A percentile compares a stretch with the other conserved stretches of the same genome.
phyloP scores from a whole-genome alignment of 92 coral and sea anemone species.

The Siderastrea radians region DNA sequence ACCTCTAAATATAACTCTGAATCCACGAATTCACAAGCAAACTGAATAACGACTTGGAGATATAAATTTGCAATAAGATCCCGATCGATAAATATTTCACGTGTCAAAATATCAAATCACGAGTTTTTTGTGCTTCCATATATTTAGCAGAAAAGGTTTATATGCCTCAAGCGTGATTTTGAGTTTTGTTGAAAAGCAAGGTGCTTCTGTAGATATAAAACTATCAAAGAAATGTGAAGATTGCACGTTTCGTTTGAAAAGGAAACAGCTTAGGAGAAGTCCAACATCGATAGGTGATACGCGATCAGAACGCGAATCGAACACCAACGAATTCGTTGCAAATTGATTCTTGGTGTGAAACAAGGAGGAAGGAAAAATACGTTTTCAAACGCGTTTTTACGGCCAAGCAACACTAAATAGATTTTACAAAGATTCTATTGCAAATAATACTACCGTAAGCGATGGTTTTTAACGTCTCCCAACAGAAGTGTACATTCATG shows the following conservation, averaged over 20 bases:
- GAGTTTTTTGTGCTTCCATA: slow-evolving; percentile 11
- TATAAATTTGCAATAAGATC: slow-evolving; percentile 39
- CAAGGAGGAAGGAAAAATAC: slow-evolving; percentile 11
- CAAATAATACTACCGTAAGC: slow-evolving; percentile 14
- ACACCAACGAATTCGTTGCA: slow-evolving; percentile 14
- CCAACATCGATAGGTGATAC: slow-evolving; percentile 39
- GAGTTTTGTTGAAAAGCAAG: background rate
- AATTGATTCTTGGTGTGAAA: slow-evolving; percentile 44
- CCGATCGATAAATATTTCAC: slow-evolving; percentile 46
- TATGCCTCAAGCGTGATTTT: background rate
- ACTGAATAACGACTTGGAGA: slow-evolving; percentile 26
- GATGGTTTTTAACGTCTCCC: background rate
- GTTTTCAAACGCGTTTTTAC: slow-evolving; percentile 23
- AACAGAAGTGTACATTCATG: slow-evolving; percentile 35
- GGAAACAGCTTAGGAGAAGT: slow-evolving; percentile 15
- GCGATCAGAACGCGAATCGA: slow-evolving; percentile 17
- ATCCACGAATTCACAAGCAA: slow-evolving; percentile 16
- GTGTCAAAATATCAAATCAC: slow-evolving; percentile 50
- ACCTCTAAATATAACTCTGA: slow-evolving; percentile 37
- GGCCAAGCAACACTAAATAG: slow-evolving; percentile 31
- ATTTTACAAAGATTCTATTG: slow-evolving; percentile 5
- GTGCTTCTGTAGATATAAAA: background rate
- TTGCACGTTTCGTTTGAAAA: slow-evolving; percentile 15
- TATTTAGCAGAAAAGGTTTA: background rate
- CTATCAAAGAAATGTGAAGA: background rate